Evolutionary conservation across 2,888 invertebrate genomes (phyloP), one percentile per base, ranked within the genome.

Genomic region (Muschampia plurimacula): DNA sequence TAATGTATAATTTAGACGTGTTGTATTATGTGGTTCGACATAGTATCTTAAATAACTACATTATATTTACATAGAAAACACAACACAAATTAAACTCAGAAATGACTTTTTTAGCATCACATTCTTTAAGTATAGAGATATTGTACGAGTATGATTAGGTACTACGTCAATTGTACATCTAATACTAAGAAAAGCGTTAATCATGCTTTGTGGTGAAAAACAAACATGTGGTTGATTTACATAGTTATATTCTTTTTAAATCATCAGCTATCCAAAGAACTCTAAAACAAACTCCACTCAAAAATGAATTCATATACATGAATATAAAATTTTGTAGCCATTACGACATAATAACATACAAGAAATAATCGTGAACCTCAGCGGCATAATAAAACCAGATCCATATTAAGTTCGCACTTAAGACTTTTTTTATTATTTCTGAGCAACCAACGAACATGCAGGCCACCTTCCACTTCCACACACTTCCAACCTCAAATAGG

Each of bases 321-420:
- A 63, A 41, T 49, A 32, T 32, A 46, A 32, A 15, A 46, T 44
- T 64, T 44, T 28, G 55, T 22, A 22, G 52, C 52, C n/a, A 8
- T 52, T 15, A 15, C 15, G 15, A 41, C 7, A 41, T n/a, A 15
- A 15, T n/a, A 15, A 15, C 52, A 15, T n/a, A n/a, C n/a, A 4
- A 32, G 8, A 8, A 39, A n/a, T 9, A 8, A 36, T n/a, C 9
- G 5, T 12, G 57, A 57, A 57, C 10, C 12, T 10, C 28, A 28
- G 57, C 10, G 5, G 28, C 22, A 57, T 12, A 49, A 13, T 46
- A 22, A n/a, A 10, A 41, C 32, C 12, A 99, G n/a, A n/a, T n/a
- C n/a, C n/a, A n/a, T n/a, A n/a, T n/a, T n/a, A n/a, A n/a, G n/a
- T n/a, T n/a, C n/a, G n/a, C n/a, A n/a, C n/a, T n/a, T n/a, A n/a